These are phyloP conservation scores for Eilema griseolum DNA, from an alignment of 2,888 invertebrate genomes.

Conservation along the genomic window DNA sequence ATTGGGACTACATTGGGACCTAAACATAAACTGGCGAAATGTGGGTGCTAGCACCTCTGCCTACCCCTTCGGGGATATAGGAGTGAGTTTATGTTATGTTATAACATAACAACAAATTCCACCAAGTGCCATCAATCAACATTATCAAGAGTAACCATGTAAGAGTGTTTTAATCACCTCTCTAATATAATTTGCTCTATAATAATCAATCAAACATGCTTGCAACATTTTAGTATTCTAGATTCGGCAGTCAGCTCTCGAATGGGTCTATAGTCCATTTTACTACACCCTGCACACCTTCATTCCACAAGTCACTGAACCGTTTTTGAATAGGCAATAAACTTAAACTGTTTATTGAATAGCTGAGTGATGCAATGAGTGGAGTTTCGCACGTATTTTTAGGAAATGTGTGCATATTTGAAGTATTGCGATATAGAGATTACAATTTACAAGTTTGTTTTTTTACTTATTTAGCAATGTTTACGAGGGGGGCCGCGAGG, in stretches of 20 bases:
- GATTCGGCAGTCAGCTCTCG: slow-evolving; percentile 38
- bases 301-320: slow-evolving; percentile 26
- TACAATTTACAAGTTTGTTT: background rate
- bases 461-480: background rate
- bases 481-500: background rate
- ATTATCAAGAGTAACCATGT: too few species aligned
- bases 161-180: too few species aligned
- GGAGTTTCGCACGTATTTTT: background rate
- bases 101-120: too few species aligned
- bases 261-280: slow-evolving; percentile 32
- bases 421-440: background rate
- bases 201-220: background rate
- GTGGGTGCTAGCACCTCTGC: too few species aligned
- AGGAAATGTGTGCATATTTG: background rate
- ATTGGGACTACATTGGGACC: too few species aligned
- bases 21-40: too few species aligned
- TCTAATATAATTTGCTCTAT: background rate
- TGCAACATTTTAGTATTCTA: slow-evolving; percentile 41
- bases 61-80: too few species aligned
- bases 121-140: too few species aligned
- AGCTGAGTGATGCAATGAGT: background rate
- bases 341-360: background rate
- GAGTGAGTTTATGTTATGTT: too few species aligned
- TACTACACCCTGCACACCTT: slow-evolving; percentile 37
- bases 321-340: slow-evolving; percentile 19